These are phyloP conservation scores for Amiota communis DNA, from an alignment of 2,888 invertebrate species.

Conservation along the genomic window DNA sequence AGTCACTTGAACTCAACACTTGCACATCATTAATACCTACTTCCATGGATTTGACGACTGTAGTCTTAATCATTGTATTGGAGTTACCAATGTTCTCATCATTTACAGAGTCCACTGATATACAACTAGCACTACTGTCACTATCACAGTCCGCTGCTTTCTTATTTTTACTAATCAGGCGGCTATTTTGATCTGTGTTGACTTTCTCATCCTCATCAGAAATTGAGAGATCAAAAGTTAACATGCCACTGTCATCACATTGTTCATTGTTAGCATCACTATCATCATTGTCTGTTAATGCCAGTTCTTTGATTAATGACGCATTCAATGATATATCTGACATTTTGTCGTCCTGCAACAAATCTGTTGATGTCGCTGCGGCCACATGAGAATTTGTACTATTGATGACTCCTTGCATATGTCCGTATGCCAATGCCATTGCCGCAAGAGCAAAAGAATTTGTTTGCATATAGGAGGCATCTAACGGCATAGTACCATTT, in stretches of 20 bases:
- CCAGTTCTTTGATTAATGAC: background rate
- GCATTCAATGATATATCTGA: background rate
- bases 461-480: constrained; percentile 25
- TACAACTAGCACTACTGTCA: constrained; percentile 36
- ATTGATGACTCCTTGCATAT: constrained; percentile 41
- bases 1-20: constrained; percentile 8
- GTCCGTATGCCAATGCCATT: constrained; percentile 54
- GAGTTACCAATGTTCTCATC: constrained; percentile 32
- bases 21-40: background rate
- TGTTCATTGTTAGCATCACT: constrained; percentile 1
- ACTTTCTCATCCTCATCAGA: constrained; percentile 42
- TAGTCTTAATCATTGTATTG: constrained; percentile 46
- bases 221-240: constrained; percentile 41
- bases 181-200: constrained; percentile 31
- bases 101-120: constrained; percentile 37
- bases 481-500: background rate
- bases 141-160: background rate
- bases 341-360: constrained; percentile 16
- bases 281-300: background rate
- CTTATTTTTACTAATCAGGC: constrained; percentile 9
- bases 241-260: constrained; percentile 36
- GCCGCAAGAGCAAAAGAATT: constrained; percentile 45
- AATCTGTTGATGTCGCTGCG: constrained; percentile 23
- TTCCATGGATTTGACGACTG: constrained; percentile 12
- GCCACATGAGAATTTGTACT: background rate